Percentiles rank a stretch among this genome's conserved stretches.
Conservation (phyloP, 2,888 invertebrate genomes). For the Clanis bilineata region DNA sequence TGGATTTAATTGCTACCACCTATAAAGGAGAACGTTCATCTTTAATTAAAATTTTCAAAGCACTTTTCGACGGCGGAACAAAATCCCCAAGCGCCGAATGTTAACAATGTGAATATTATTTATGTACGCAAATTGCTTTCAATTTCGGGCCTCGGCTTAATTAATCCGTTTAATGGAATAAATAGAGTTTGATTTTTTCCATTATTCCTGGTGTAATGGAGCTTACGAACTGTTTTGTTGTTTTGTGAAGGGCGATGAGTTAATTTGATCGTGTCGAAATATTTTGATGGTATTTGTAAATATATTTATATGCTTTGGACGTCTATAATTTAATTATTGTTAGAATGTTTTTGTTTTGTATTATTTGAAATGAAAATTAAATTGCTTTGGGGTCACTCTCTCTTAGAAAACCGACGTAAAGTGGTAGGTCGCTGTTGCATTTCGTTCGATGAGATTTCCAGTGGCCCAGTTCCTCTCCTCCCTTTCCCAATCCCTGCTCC, state of each 20-base stretch:
- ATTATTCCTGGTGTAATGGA: slow-evolving; percentile 3
- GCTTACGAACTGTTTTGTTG: background rate
- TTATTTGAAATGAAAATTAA: no score
- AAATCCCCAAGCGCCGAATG: slow-evolving; percentile 23
- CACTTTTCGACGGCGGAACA: slow-evolving; percentile 30
- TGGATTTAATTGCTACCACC: slow-evolving; percentile 41
- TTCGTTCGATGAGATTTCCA: no score
- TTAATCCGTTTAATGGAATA: slow-evolving; percentile 35
- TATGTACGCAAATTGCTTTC: slow-evolving; percentile 44
- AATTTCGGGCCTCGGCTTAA: slow-evolving; percentile 36
- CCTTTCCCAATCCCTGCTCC: no score
- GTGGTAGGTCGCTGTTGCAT: no score
- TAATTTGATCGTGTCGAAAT: background rate
- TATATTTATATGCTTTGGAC: background rate
- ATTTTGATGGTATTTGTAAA: background rate
- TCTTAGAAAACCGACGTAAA: no score
- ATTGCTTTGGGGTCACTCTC: no score
- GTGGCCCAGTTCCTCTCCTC: no score
- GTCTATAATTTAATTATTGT: background rate
- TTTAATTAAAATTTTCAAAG: slow-evolving; percentile 62
- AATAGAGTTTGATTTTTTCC: slow-evolving; percentile 20
- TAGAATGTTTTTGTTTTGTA: background rate
- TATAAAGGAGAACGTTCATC: slow-evolving; percentile 38
- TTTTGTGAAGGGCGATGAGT: background rate
- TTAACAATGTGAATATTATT: slow-evolving; percentile 41